Conservation (phyloP, 2,113 vertebrate species). For the Cheilinus undulatus region DNA sequence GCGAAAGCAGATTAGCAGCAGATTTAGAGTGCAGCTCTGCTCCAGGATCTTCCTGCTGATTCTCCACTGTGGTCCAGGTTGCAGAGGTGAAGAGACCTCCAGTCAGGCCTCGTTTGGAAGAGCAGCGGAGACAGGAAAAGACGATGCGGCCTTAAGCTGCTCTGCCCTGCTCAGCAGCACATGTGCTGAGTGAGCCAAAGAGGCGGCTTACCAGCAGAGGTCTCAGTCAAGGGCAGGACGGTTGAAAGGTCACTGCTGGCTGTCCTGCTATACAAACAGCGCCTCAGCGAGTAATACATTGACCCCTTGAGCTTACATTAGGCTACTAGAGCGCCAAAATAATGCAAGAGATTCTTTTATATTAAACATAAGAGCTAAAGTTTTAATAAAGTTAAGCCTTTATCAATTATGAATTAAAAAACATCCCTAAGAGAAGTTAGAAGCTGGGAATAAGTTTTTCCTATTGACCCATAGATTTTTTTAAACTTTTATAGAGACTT, state of each 20-base stretch:
- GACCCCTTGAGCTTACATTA: constrained; percentile 52
- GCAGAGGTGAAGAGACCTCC: constrained; percentile 59
- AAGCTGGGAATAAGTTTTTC: neutral
- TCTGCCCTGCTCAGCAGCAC: constrained; percentile 80
- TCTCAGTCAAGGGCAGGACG: constrained; percentile 82
- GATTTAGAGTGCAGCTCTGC: constrained; percentile 63
- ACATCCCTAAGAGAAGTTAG: no score
- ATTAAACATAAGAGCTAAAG: neutral
- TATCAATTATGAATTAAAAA: neutral
- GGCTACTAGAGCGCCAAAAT: constrained; percentile 19
- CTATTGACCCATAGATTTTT: neutral
- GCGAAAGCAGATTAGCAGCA: constrained; percentile 73
- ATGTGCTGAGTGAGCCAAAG: constrained; percentile 83
- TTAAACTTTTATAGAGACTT: neutral
- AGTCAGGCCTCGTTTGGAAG: constrained; percentile 52
- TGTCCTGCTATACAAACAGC: constrained; percentile 70
- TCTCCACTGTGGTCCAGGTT: constrained; percentile 49
- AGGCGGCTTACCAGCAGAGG: constrained; percentile 82
- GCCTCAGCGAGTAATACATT: constrained; percentile 54
- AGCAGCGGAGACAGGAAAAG: constrained; percentile 58
- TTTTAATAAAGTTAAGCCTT: neutral
- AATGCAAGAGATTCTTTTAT: neutral
- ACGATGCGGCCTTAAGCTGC: constrained; percentile 76
- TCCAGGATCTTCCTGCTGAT: constrained; percentile 57
- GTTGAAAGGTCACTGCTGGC: constrained; percentile 79